phyloP scores from a whole-genome alignment of 2,113 vertebrate genomes.

The Pimephales promelas region DNA sequence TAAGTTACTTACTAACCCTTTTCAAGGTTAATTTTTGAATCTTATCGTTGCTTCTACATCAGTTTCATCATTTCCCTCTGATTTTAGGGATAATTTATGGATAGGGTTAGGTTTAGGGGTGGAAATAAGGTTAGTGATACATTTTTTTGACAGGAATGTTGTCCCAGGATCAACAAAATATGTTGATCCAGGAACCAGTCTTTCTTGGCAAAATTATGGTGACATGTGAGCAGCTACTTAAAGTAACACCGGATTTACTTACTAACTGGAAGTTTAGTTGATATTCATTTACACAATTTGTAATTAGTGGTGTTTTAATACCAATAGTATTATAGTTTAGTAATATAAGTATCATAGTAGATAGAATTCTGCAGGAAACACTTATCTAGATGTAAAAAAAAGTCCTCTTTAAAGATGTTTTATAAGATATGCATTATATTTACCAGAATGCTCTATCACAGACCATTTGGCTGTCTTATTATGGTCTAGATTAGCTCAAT shows the following conservation, averaged over 20 bases:
- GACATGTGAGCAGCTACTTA: not conserved
- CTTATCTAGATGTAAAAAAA: not conserved
- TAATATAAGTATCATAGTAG: not conserved
- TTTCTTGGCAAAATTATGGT: no score
- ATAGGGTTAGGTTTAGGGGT: no score
- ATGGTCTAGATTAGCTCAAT: no score
- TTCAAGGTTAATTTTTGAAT: no score
- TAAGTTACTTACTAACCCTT: no score
- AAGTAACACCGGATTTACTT: not conserved
- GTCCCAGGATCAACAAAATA: no score
- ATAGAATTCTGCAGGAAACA: not conserved
- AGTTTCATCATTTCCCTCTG: no score
- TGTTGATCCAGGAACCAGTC: no score
- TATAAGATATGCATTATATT: not conserved
- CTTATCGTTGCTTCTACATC: no score
- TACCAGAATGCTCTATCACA: not conserved
- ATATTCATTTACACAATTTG: not conserved
- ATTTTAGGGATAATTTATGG: no score
- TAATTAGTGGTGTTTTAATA: not conserved
- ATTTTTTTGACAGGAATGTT: no score
- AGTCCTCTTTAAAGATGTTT: not conserved
- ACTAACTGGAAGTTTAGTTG: not conserved
- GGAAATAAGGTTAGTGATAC: no score
- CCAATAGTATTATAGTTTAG: not conserved
- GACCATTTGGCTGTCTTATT: not conserved